A percentile compares a stretch with the other conserved stretches of the same genome.
Evolutionary conservation across 2,113 vertebrate genomes (phyloP).

Genomic region (Thryonomys swinderianus): DNA sequence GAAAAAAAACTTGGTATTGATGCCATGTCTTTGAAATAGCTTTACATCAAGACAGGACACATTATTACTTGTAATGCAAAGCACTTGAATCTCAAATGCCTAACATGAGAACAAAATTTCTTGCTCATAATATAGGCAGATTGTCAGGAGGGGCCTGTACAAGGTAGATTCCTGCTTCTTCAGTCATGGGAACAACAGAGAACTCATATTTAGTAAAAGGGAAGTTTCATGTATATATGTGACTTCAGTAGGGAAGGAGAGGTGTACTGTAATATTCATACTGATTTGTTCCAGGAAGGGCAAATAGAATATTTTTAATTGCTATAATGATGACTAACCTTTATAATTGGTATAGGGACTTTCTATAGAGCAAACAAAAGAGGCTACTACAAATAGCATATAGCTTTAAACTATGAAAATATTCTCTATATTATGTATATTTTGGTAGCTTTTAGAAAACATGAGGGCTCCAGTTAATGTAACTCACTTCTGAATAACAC

Average conservation of each 20-base stretch:
- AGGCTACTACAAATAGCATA: neutral
- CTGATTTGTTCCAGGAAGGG: neutral
- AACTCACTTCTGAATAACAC: neutral
- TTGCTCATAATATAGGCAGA: neutral
- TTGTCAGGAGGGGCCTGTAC: neutral
- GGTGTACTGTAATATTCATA: neutral
- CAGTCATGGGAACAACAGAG: neutral
- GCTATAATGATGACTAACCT: neutral
- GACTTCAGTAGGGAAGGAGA: neutral
- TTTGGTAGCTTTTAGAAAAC: conserved; percentile 17
- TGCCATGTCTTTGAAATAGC: neutral
- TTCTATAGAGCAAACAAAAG: neutral
- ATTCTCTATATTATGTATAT: neutral
- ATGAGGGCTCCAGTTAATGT: neutral
- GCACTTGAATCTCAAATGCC: neutral
- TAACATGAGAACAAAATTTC: neutral
- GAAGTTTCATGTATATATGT: neutral
- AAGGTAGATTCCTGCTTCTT: neutral
- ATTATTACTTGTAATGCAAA: neutral
- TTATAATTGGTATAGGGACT: neutral
- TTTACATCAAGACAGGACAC: neutral
- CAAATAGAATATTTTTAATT: neutral
- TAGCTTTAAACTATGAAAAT: conserved; percentile 23
- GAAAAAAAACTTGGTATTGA: neutral
- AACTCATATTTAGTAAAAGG: neutral